Evolutionary conservation across 2,888 invertebrate genomes (phyloP), one percentile per base, ranked within the genome.

Genomic region (Euspilapteryx auroguttella): DNA sequence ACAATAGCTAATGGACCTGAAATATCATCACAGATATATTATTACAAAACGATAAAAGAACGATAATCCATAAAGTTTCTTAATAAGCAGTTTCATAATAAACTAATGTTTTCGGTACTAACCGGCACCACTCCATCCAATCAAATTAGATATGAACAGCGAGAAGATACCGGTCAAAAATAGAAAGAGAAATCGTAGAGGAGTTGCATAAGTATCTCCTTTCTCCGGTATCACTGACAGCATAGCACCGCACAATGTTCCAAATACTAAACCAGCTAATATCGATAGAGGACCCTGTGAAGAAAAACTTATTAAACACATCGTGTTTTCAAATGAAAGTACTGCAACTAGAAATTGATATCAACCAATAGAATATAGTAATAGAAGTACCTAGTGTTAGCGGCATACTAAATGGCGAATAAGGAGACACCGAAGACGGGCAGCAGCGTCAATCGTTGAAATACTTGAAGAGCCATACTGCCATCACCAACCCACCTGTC

Each of bases 91-190:
- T n/a, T n/a, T n/a, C n/a, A n/a, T n/a, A n/a, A n/a, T n/a, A n/a
- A n/a, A n/a, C n/a, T n/a, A n/a, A n/a, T n/a, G n/a, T n/a, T n/a
- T n/a, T n/a, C n/a, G n/a, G n/a, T 20, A 11, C 25, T 35, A 48
- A 75, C 75, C 75, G 49, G 82, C 79, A 8, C 83, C 83, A 30
- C 79, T 73, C 75, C 71, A 79, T 15, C 80, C 86, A 34, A 88
- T 77, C 33, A 79, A 61, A 40, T 81, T 85, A 40, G 88, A 88
- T 28, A 90, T 87, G 49, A 93, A 86, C 14, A 90, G 80, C 1
- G 88, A 82, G 40, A 89, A 79, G 35, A 90, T 51, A 4, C 90
- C 89, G 14, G 86, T 85, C 1, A 83, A 78, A 32, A 91, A 77
- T 36, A 92, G 61, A 49, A 87, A 73, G 31, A 89, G 47, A 33